Evolutionary conservation across 2,888 invertebrate genomes (phyloP).

Genomic region (Chloroclysta siterata): DNA sequence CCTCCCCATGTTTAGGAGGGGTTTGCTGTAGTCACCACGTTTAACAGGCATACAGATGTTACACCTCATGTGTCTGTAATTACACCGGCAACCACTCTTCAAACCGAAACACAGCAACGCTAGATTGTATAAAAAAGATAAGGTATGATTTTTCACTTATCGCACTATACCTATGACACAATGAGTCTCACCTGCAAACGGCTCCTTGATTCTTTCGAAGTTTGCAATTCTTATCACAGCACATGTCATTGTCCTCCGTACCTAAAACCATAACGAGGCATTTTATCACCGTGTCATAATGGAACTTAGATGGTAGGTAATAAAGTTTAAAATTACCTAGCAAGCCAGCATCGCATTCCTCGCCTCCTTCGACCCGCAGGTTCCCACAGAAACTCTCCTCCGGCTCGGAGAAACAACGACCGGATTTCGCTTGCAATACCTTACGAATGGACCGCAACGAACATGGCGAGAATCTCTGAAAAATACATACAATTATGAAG

Average conservation of each 20-base stretch:
- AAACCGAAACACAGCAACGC: too few species aligned
- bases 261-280: conserved; percentile 52
- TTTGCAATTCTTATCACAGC: conserved; percentile 97
- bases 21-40: too few species aligned
- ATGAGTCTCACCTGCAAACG: conserved; percentile 89
- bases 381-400: conserved; percentile 99
- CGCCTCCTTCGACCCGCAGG: conserved; percentile 96
- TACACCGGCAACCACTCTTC: too few species aligned
- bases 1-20: too few species aligned
- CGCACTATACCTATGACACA: too few species aligned
- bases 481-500: conserved; percentile 1
- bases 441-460: conserved; percentile 96
- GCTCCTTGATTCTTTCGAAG: conserved; percentile 93
- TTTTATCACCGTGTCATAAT: neutral
- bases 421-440: conserved; percentile 96
- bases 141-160: too few species aligned
- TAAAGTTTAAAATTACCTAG: conserved; percentile 81
- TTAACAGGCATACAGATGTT: too few species aligned
- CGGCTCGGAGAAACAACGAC: conserved; percentile 96
- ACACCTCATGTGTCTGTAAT: too few species aligned
- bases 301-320: neutral
- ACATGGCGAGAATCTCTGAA: conserved; percentile 96
- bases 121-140: too few species aligned
- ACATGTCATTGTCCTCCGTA: conserved; percentile 96
- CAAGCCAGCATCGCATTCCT: conserved; percentile 98